Evolutionary conservation across 2,113 vertebrate genomes (phyloP).

Genomic region (Riparia riparia): DNA sequence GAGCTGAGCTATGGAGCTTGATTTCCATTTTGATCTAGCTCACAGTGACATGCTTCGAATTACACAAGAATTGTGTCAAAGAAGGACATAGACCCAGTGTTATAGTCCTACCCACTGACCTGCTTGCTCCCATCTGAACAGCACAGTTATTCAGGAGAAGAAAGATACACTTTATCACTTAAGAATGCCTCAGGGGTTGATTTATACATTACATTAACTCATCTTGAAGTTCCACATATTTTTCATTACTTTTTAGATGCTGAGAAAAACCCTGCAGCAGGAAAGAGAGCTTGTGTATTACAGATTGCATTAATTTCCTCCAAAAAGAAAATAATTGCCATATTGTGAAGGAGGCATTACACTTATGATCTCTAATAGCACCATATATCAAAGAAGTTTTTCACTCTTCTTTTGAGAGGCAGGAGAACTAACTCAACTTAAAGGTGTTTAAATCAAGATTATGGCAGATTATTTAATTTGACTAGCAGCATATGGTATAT

Average conservation of each 20-base stretch:
- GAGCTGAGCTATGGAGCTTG: not conserved
- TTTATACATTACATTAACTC: not conserved
- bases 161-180: conserved; percentile 35
- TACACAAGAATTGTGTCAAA: not conserved
- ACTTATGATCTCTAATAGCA: not conserved
- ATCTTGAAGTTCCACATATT: conserved; percentile 21
- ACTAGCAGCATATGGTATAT: not conserved
- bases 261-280: not conserved
- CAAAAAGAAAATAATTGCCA: not conserved
- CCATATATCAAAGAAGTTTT: not conserved
- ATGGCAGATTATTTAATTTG: not conserved
- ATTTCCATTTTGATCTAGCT: not conserved
- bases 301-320: not conserved
- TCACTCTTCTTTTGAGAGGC: not conserved
- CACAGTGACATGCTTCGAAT: not conserved
- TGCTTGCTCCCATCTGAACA: conserved; percentile 34
- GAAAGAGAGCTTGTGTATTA: not conserved
- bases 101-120: not conserved
- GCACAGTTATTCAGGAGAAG: conserved; percentile 42
- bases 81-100: conserved; percentile 23
- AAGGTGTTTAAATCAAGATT: not conserved
- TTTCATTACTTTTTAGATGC: not conserved
- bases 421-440: not conserved
- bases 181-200: conserved; percentile 3
- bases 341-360: not conserved